Evolutionary conservation across 2,113 vertebrate genomes (phyloP), one percentile per base, ranked within the genome.

Genomic region (Micronisus gabar): DNA sequence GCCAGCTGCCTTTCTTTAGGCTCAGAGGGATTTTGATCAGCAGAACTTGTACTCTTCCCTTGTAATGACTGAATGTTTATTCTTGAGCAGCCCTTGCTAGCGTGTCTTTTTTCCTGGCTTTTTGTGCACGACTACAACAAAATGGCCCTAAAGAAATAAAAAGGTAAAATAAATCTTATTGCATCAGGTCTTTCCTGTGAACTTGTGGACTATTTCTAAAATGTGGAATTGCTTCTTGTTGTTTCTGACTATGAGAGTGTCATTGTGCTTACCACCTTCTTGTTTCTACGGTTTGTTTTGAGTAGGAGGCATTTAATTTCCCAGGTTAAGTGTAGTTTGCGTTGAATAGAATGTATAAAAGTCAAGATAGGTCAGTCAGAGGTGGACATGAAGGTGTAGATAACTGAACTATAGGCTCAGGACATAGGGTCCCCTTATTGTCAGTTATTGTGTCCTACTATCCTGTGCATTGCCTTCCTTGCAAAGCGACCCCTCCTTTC

Each of bases 121-220:
- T 89, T 89, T 96, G 74, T 94, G 59, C 81, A 63, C 27, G 0
- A 62, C 71, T 85, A 29, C 70, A 67, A 50, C 72, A 96, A 90
- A 96, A 80, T n/a, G 47, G 62, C 71, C 68, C 50, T 71, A 92
- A 89, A 93, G 81, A 97, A 96, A 96, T 97, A 97, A 95, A 96
- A 94, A 95, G 95, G 75, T 94, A 82, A 94, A 96, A 96, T 56
- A 93, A 94, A 96, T 91, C 36, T 62, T 62, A 38, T 52, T 84
- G 47, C 58, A 71, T 62, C 65, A 88, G 68, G 43, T 86, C 71
- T 95, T 95, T 67, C 56, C 63, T 88, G 36, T 88, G 72, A 90
- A 80, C 25, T 65, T 67, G 47, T 36, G 66, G 48, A 40, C 88
- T 81, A 0, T 72, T 84, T 58, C 72, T 93, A 47, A 75, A 90